Conservation (phyloP, 2,797 vertebrate genomes). For the Myotis vivesi region DNA sequence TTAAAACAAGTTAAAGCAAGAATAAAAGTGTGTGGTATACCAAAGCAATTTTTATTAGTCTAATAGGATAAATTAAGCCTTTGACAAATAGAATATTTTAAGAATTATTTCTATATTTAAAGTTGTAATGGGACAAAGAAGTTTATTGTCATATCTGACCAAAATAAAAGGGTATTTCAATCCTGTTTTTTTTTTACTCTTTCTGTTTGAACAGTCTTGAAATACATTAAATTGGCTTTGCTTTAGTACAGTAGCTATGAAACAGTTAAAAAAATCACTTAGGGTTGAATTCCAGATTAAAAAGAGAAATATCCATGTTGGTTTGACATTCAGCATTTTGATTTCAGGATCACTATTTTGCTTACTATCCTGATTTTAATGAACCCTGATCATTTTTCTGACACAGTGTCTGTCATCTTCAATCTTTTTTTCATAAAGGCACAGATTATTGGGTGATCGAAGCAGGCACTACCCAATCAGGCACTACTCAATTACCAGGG, state of each 20-base stretch:
- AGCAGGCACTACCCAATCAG: background rate
- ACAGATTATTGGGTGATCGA: background rate
- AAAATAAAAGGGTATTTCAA: background rate
- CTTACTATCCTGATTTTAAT: background rate
- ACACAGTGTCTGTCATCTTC: background rate
- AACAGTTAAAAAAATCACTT: background rate
- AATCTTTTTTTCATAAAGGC: background rate
- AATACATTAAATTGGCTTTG: background rate
- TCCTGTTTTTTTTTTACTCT: background rate
- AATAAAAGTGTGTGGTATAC: background rate
- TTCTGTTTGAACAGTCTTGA: background rate
- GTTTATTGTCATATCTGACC: background rate
- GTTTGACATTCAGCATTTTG: background rate
- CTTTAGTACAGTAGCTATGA: background rate
- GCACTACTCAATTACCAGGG: background rate
- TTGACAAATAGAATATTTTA: background rate
- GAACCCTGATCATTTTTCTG: background rate
- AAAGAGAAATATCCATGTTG: background rate
- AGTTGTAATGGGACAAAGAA: background rate
- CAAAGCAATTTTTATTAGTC: background rate
- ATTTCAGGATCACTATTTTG: background rate
- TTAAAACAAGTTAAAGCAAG: constrained; percentile 4
- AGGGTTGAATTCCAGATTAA: background rate
- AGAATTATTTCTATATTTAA: background rate
- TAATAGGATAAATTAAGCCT: background rate